Base-by-base conservation (phyloP, 2,888 invertebrate species). In the Malachius bipustulatus region DNA sequence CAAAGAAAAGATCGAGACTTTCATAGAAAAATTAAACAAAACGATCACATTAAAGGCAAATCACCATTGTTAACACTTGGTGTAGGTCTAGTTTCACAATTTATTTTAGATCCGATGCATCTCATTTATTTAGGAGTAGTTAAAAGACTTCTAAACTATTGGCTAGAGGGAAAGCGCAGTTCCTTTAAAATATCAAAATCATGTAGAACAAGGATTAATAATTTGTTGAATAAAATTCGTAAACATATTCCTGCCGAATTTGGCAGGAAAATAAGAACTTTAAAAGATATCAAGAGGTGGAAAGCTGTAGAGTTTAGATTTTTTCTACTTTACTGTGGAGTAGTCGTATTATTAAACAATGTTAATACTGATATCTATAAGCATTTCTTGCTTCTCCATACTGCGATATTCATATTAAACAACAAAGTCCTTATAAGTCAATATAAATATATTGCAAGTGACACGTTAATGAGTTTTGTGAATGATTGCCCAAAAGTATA, bases 31-130 rank as follows among this genome's bases (percentile, higher is more conserved):
- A n/a, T n/a, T n/a, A n/a, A n/a, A n/a, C n/a, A 19, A 13, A 13
- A 13, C 15, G 14, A 15, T 16, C 33, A 40, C 34, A 39, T 39
- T 27, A 38, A 39, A 32, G 31, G 16, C 10, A 26, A 8, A 14
- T 38, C 40, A 24, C 42, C 42, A n/a, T 28, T 35, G 12, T 27
- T 42, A 31, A 14, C 14, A 2, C 14, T 41, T 11, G 30, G 35
- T 16, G 19, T 42, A 10, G 33, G 33, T 27, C 19, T 42, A 26
- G 38, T 42, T n/a, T 26, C 34, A 14, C 31, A 42, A 34, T 30
- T 41, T 28, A 37, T 35, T 3, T 26, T 42, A 10, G 43, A 43
- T 32, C 39, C 39, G 2, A 39, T 43, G 41, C 43, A 43, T 39
- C 10, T 41, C 14, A 27, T 44, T 26, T 44, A 16, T 30, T 12